Evolutionary conservation across 2,797 vertebrate genomes (phyloP), one percentile per base, ranked within the genome.

Genomic region (Hafferia zeledoni): DNA sequence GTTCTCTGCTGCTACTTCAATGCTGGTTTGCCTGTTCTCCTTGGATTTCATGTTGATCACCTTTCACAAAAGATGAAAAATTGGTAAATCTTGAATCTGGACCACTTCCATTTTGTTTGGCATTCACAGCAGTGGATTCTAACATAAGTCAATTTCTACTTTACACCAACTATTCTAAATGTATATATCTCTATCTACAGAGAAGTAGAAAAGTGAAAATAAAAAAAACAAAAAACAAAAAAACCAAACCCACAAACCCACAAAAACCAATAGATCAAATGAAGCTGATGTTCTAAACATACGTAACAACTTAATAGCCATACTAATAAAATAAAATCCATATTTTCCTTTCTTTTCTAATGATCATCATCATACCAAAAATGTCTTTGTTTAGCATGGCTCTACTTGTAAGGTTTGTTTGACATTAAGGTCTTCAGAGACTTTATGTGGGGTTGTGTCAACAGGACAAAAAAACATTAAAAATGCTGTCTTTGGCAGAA

Each of bases 401-500:
- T 75, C 16, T 53, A n/a, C 19, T 69, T 69, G 7, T 52, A 80
- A 89, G 57, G 20, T 60, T 61, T 70, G 33, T 69, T 25, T 72
- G 50, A 72, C 57, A 49, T 63, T 60, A 69, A 65, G 39, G 15
- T 78, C 70, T 92, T 83, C 63, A 79, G 60, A 78, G 55, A 47
- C 41, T 17, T 49, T 81, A 39, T 11, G 10, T 43, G 24, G 4
- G 17, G 14, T 52, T 87, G 25, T 90, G 75, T 89, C 80, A 91
- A 88, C 92, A 95, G 70, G 69, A 89, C 72, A 83, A 87, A 89
- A 68, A 84, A 80, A 9, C 14, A 35, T 63, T 83, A 70, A 87
- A 60, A 24, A 37, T 57, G 61, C 33, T 78, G 35, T 77, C 53
- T 90, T 83, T 50, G 43, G 30, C 33, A 83, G 57, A 83, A 52